phyloP scores from a whole-genome alignment of 2,797 vertebrate species.

The Chaunax sp. region DNA sequence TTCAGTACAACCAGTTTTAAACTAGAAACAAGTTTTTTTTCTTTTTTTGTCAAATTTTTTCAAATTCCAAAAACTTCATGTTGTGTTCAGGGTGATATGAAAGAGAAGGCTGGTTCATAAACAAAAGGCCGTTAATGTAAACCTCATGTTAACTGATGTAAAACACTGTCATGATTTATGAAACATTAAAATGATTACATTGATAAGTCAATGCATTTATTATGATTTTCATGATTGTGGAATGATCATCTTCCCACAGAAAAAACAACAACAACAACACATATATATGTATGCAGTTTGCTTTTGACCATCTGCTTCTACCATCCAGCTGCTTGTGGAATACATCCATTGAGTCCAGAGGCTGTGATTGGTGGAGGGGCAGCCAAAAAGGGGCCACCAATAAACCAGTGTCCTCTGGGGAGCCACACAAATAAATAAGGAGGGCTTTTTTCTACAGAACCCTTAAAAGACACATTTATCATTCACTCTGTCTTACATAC shows the following conservation, averaged over 20 bases:
- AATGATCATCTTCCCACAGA: conserved; percentile 42
- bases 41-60: too few relatives aligned
- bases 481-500: conserved; percentile 58
- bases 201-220: conserved; percentile 19
- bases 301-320: conserved; percentile 62
- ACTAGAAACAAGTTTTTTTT: too few relatives aligned
- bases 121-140: conserved; percentile 25
- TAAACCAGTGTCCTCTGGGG: conserved; percentile 58
- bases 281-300: conserved; percentile 5
- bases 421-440: conserved; percentile 70
- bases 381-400: conserved; percentile 40
- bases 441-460: conserved; percentile 53
- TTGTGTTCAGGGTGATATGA: conserved; percentile 1
- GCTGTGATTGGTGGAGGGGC: conserved; percentile 59
- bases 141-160: conserved; percentile 15
- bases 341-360: conserved; percentile 46
- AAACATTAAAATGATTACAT: conserved; percentile 32
- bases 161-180: conserved; percentile 40
- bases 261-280: conserved; percentile 4
- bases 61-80: conserved; percentile 27
- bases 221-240: conserved; percentile 31
- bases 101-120: conserved; percentile 1
- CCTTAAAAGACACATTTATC: conserved; percentile 33
- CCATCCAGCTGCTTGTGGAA: conserved; percentile 58
- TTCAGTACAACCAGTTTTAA: too few relatives aligned